Base-by-base conservation (phyloP, 2,113 vertebrate genomes). In the Trichomycterus rosablanca region DNA sequence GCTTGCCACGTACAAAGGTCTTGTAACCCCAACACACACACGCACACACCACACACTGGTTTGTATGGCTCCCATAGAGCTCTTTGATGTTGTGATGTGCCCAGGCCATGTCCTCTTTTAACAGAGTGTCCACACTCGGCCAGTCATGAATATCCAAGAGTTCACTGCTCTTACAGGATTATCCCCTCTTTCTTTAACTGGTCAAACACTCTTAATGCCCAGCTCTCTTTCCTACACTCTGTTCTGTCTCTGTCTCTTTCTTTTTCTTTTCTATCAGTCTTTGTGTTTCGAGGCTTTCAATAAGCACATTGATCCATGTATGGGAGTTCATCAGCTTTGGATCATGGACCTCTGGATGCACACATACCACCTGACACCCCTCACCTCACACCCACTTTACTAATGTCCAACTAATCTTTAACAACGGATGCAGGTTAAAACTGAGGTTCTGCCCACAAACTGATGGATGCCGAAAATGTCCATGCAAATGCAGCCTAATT, bases 61-160 rank as follows among this genome's bases (percentile, higher is more conserved):
- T 46, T 52, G 52, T 32, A 10, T 71, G 42, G 60, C 77, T 77
- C 79, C 80, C 75, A 62, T 44, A 40, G 59, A 66, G 70, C 75
- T 80, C 86, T 89, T 89, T 89, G 87, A 88, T 85, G 84, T 85
- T 75, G 82, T 83, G 86, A 85, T 82, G 80, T 72, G 79, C 83
- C 81, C 81, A 81, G 73, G 71, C 80, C 73, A 70, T 80, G 83
- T 86, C 77, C 75, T 82, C 80, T 67, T 82, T 86, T 85, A 78
- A 81, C 68, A 75, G 62, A 50, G 14, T 50, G 18, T 79, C 80
- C 68, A 81, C 67, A 80, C 83, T 82, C 60, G 70, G 75, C 68
- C 80, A 66, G 80, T 86, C 86, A 89, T 88, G 85, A 89, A 88
- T 89, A 88, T 87, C 87, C 83, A 89, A 88, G 86, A 84, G 80